These are phyloP conservation scores for Apomyelois bistriatella DNA, from an alignment of 2,888 invertebrate species.

Conservation along the genomic window DNA sequence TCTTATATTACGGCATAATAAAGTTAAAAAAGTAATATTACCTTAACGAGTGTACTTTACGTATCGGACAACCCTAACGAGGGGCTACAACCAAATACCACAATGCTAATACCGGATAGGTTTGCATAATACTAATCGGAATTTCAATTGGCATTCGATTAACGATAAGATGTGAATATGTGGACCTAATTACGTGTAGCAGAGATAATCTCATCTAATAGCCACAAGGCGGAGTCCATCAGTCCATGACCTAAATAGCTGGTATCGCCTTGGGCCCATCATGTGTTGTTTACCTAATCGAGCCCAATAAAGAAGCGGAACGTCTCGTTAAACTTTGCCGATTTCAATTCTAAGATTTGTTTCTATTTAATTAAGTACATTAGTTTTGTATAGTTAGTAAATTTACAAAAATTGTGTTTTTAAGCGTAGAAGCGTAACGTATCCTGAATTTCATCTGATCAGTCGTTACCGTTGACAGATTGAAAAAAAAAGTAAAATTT, in stretches of 20 bases:
- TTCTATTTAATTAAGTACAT: no score
- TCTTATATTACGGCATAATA: no score
- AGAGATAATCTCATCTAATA: slow-evolving; percentile 42
- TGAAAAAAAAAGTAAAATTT: no score
- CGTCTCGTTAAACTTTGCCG: background rate
- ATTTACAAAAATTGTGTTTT: no score
- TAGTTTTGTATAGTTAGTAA: no score
- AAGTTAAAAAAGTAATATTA: no score
- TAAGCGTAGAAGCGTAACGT: no score
- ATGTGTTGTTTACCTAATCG: slow-evolving; percentile 35
- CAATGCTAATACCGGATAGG: background rate
- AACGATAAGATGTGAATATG: slow-evolving; percentile 31
- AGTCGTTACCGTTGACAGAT: no score
- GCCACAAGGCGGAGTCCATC: slow-evolving; percentile 45
- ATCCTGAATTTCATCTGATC: no score
- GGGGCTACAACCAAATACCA: no score
- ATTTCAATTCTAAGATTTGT: background rate
- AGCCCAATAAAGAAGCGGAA: slow-evolving; percentile 20
- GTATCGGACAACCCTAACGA: background rate
- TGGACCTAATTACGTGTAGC: slow-evolving; percentile 39
- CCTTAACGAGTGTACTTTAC: no score
- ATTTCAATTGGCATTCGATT: slow-evolving; percentile 31
- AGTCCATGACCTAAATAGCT: slow-evolving; percentile 53
- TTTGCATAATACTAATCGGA: slow-evolving; percentile 20
- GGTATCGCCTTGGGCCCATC: slow-evolving; percentile 29